Conservation (phyloP, 2,797 vertebrate genomes). For the Takifugu rubripes region DNA sequence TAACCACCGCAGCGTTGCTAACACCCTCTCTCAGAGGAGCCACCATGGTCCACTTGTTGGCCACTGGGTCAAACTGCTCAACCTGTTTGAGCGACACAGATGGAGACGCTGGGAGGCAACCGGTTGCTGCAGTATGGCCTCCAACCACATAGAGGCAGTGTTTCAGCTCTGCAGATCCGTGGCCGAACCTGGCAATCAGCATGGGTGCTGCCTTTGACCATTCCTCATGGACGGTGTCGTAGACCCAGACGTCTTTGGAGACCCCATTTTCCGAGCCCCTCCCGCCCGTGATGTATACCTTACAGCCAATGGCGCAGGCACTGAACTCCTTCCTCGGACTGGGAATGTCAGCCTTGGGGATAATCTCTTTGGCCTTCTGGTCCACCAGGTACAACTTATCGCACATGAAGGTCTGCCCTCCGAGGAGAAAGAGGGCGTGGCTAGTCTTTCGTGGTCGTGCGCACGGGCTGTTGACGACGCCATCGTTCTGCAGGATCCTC, state of each 20-base stretch:
- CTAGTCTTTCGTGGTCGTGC: conserved; percentile 95
- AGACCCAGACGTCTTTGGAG: conserved; percentile 98
- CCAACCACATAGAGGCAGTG: conserved; percentile 96
- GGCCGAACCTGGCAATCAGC: conserved; percentile 95
- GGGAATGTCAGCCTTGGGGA: conserved; percentile 96
- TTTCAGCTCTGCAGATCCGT: conserved; percentile 94
- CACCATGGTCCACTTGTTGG: conserved; percentile 99
- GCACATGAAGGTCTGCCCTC: conserved; percentile 98
- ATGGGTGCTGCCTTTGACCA: conserved; percentile 98
- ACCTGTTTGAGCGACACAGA: conserved; percentile 98
- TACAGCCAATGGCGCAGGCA: conserved; percentile 95
- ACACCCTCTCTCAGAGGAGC: conserved; percentile 94
- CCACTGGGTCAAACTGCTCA: conserved; percentile 91
- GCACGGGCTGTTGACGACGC: conserved; percentile 92
- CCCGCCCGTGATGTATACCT: conserved; percentile 95
- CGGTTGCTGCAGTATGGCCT: conserved; percentile 94
- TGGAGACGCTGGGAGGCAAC: conserved; percentile 93
- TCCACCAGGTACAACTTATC: conserved; percentile 97
- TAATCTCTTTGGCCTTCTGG: conserved; percentile 98
- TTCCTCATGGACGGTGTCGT: conserved; percentile 94
- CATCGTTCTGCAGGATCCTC: conserved; percentile 96
- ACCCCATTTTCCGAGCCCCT: conserved; percentile 96
- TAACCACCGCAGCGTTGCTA: conserved; percentile 97
- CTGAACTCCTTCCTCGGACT: conserved; percentile 98
- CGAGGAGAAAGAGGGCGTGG: conserved; percentile 93